phyloP scores from a whole-genome alignment of 2,888 invertebrate species.

The Cylindroiulus punctatus region DNA sequence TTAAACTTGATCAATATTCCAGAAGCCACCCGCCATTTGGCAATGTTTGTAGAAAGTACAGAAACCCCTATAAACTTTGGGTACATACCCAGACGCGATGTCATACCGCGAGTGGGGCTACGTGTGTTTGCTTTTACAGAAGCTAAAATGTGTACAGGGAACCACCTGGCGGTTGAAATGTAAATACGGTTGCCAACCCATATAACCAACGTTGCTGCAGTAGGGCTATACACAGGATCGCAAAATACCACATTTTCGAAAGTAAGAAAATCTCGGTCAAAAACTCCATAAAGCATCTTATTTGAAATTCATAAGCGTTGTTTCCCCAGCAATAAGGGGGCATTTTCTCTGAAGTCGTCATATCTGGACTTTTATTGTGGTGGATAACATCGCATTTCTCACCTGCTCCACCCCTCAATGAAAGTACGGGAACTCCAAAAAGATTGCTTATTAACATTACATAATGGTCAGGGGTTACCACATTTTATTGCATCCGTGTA shows the following conservation, averaged over 20 bases:
- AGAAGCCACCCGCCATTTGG: conserved; percentile 25
- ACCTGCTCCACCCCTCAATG: conserved; percentile 35
- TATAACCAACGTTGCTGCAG: neutral
- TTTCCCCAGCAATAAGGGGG: neutral
- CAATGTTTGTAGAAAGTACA: conserved; percentile 34
- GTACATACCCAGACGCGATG: neutral
- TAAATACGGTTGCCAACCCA: neutral
- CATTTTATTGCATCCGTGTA: conserved; percentile 11
- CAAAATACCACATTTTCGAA: no score
- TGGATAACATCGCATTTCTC: neutral
- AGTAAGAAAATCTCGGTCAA: no score
- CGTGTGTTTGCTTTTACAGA: conserved; percentile 21
- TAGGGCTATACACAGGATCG: neutral
- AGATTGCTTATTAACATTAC: conserved; percentile 1
- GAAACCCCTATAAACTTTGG: neutral
- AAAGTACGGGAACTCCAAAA: neutral
- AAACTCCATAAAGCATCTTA: neutral
- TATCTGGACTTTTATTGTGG: neutral
- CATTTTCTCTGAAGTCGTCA: neutral
- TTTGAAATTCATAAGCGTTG: no score
- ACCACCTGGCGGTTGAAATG: conserved; percentile 40
- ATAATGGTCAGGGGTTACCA: conserved; percentile 34
- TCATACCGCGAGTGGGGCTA: neutral
- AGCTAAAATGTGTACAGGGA: neutral
- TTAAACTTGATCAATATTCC: conserved; percentile 43